Base-by-base conservation (phyloP, 2,888 invertebrate genomes). In the Bellardia bayeri region DNA sequence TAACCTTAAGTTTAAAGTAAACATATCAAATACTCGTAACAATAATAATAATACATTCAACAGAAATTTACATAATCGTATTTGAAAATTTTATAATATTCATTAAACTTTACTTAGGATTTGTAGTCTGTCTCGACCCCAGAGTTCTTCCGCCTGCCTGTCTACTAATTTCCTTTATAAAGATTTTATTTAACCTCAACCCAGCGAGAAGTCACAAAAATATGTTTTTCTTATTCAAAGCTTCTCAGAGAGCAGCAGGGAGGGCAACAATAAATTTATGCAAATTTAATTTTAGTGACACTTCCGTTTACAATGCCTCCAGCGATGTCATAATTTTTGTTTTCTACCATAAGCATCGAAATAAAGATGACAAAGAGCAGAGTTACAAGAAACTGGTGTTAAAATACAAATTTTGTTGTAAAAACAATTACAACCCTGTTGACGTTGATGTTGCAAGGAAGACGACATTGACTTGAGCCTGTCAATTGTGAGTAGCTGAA, bases 61-160 rank as follows among this genome's bases (percentile, higher is more conserved):
- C 11, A 8, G 3, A 82, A 75, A 87, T 87, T 87, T 82, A 66
- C 87, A 87, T 87, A 87, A 87, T 87, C 87, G 82, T 71, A 87
- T 87, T 87, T 87, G 85, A 79, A 87, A 87, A 82, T 83, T 83
- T 78, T 87, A 87, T 87, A 82, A 82, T 87, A 79, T 85, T 87
- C 87, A 87, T 87, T 87, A 85, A 85, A 87, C 74, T 87, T 87
- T 82, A 87, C 85, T 87, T 85, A 85, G 82, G 87, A 87, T 87
- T 87, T 87, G 85, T 71, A 75, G 71, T 85, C 54, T 74, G 75
- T 69, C 58, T 16, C 74, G 40, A 49, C 37, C 42, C 54, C 14
- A n/a, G 14, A n/a, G 14, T 14, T 11, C 51, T 40, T 6, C 11
- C 51, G 33, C 6, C 14, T 23, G 51, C 33, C 33, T n/a, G n/a